Evolutionary conservation across 2,113 vertebrate genomes (phyloP).

Genomic region (Microtus richardsoni): DNA sequence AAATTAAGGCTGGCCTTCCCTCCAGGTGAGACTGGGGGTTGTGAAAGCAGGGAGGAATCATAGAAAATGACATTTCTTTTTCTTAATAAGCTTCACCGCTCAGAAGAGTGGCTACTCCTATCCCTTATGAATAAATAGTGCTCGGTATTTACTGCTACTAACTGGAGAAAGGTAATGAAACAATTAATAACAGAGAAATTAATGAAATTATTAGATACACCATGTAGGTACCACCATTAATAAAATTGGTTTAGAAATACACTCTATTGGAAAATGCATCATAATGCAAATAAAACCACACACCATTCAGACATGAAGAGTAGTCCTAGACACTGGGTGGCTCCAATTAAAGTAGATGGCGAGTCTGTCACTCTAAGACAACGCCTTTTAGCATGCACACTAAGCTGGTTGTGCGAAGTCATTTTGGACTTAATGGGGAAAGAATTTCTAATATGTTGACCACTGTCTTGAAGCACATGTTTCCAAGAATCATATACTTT

Average conservation of each 20-base stretch:
- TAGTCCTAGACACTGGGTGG: background rate
- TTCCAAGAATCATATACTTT: background rate
- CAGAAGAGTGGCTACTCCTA: conserved; percentile 6
- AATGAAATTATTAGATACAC: conserved; percentile 37
- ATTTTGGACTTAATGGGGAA: background rate
- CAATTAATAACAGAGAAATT: background rate
- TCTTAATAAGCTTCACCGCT: background rate
- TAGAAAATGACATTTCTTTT: background rate
- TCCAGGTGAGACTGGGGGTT: background rate
- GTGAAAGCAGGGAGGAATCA: accelerated
- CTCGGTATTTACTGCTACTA: conserved; percentile 27
- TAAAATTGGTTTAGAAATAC: conserved; percentile 60
- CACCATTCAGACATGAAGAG: background rate
- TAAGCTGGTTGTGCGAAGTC: background rate
- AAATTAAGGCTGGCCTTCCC: background rate
- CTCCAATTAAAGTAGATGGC: background rate
- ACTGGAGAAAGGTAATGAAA: conserved; percentile 29
- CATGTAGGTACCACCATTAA: background rate
- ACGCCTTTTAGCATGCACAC: background rate
- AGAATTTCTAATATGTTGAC: background rate
- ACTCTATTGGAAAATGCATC: background rate
- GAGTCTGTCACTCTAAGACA: background rate
- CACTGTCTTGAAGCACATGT: background rate
- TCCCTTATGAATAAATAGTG: conserved; percentile 61
- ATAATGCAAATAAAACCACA: background rate